Base-by-base conservation (phyloP, 1,140 invertebrate genomes). In the Drosophila mauritiana region DNA sequence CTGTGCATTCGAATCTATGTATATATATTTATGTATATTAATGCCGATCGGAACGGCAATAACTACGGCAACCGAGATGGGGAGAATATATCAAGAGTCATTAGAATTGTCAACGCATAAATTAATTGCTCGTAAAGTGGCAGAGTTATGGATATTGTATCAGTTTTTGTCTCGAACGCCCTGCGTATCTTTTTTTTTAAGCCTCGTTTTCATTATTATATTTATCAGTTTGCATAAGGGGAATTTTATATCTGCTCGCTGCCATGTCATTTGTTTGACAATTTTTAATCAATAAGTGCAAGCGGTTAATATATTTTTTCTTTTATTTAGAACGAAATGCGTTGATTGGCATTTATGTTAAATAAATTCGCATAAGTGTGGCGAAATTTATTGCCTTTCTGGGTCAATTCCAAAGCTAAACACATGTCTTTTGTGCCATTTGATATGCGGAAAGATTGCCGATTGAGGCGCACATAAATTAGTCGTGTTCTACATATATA, bases 61-160 rank as follows among this genome's bases (percentile, higher is more conserved):
- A 53, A 62, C 58, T 40, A 39, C 46, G 20, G 40, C 58, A 42
- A 48, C 46, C 10, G 53, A 34, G 55, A 68, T 62, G 43, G 45
- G 45, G 45, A 63, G 68, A 78, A 61, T 88, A 88, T 85, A 88
- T 84, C 88, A 91, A 84, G 57, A 84, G 78, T 86, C 88, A 88
- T 91, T 91, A 91, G 88, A 91, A 91, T 91, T 91, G 88, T 91
- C 88, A 91, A 91, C 88, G 88, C 88, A 91, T 88, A 91, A 91
- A 91, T 91, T 91, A 91, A 91, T 91, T 91, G 88, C 88, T 91
- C 88, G 77, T 91, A 91, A 91, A 91, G 64, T 88, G 53, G 55
- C 73, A 78, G 84, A 89, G 84, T 89, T 89, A 89, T 89, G 84
- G 63, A 74, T 68, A 42, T 69, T 81, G 65, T 85, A 58, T 76